phyloP scores from a whole-genome alignment of 2,113 vertebrate genomes.

The Trochalopteron elliotii region DNA sequence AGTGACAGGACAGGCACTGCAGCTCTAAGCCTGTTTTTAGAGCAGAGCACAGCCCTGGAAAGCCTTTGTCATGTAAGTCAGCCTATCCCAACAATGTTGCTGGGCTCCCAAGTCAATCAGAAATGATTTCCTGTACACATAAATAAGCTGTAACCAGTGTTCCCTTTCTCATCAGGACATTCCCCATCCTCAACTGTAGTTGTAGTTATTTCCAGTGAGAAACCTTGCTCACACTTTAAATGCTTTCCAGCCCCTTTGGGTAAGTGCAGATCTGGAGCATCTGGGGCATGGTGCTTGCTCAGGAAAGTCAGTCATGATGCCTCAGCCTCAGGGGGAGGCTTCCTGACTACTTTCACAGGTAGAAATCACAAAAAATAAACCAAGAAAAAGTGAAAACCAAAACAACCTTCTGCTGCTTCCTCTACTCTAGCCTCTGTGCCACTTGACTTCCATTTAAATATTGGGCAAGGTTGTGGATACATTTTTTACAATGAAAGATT shows the following conservation, averaged over 20 bases:
- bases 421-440: not conserved
- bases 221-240: not conserved
- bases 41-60: not conserved
- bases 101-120: not conserved
- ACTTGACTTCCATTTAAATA: not conserved
- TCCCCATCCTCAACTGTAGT: not conserved
- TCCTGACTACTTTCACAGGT: not conserved
- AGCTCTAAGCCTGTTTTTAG: not conserved
- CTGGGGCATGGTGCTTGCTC: not conserved
- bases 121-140: not conserved
- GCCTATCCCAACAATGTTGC: not conserved
- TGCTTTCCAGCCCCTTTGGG: rapidly evolving
- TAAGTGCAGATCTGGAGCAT: not conserved
- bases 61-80: not conserved
- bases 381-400: not conserved
- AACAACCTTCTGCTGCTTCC: not conserved
- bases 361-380: not conserved
- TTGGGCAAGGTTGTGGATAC: not conserved
- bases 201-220: not conserved
- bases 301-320: not conserved
- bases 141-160: not conserved
- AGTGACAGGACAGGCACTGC: rapidly evolving
- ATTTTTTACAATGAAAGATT: not conserved
- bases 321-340: not conserved
- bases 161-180: not conserved